Conservation (phyloP, 2,888 invertebrate genomes). For the Tipula vernalis region DNA sequence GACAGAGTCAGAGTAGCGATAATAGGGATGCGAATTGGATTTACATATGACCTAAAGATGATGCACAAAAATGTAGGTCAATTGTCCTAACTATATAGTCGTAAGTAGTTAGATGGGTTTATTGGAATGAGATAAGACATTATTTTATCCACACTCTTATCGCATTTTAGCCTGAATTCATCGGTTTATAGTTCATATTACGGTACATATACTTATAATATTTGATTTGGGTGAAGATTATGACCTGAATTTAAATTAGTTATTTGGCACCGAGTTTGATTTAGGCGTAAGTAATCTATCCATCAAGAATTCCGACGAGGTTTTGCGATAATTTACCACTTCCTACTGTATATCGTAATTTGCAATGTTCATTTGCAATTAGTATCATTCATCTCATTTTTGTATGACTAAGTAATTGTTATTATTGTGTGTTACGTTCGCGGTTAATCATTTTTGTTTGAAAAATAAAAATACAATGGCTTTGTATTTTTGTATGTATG, state of each 20-base stretch:
- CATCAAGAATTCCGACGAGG: too few species aligned
- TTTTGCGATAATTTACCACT: too few species aligned
- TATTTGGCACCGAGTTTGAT: not conserved
- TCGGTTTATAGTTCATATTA: too few species aligned
- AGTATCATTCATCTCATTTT: too few species aligned
- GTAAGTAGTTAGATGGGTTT: not conserved
- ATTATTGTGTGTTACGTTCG: too few species aligned
- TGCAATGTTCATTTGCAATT: too few species aligned
- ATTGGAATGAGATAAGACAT: not conserved
- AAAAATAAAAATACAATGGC: not conserved
- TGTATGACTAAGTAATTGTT: too few species aligned
- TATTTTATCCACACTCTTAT: not conserved
- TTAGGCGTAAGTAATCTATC: too few species aligned
- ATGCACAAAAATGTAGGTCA: not conserved
- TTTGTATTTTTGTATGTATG: not conserved
- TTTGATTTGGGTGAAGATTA: not conserved
- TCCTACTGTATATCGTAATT: too few species aligned
- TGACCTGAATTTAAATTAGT: not conserved
- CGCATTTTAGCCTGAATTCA: not conserved
- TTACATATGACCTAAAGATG: not conserved
- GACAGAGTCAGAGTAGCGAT: not conserved
- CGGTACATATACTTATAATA: not conserved
- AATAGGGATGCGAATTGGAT: not conserved
- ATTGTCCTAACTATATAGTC: not conserved
- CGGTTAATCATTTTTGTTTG: not conserved